These are phyloP conservation scores for Falcaria lacertinaria DNA, from an alignment of 2,888 invertebrate species.

Conservation along the genomic window DNA sequence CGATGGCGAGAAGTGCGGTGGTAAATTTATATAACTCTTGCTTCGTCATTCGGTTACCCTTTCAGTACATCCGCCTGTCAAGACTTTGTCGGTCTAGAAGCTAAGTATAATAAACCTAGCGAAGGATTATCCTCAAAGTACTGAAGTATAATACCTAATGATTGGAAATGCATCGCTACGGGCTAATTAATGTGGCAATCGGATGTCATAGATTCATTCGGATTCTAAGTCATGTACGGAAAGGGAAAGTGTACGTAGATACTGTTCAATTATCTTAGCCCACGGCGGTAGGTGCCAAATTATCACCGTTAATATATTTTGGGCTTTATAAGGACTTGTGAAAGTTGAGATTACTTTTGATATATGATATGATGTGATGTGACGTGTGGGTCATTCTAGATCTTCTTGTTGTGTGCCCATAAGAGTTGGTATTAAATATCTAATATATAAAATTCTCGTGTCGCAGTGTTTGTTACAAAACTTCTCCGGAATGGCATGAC, in stretches of 20 bases:
- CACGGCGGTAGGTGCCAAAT: background rate
- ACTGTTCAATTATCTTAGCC: background rate
- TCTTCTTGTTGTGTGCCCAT: background rate
- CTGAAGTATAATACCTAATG: background rate
- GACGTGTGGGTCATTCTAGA: background rate
- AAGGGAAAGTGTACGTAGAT: background rate
- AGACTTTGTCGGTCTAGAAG: background rate
- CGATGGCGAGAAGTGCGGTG: too few species aligned
- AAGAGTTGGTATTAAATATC: too few species aligned
- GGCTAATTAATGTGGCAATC: background rate
- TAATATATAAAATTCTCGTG: too few species aligned
- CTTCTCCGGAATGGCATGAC: too few species aligned
- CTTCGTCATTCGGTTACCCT: background rate
- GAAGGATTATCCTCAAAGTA: too few species aligned
- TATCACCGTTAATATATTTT: background rate
- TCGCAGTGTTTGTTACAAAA: too few species aligned
- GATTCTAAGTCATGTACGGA: background rate
- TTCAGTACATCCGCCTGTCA: background rate
- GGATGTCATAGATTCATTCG: background rate
- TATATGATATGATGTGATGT: background rate
- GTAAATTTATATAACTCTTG: too few species aligned
- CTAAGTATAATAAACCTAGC: background rate
- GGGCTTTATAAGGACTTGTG: slow-evolving; percentile 1
- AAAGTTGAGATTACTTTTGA: background rate
- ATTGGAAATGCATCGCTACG: background rate